These are phyloP conservation scores for Myotis myotis DNA, from an alignment of 2,797 vertebrate genomes.

Conservation along the genomic window DNA sequence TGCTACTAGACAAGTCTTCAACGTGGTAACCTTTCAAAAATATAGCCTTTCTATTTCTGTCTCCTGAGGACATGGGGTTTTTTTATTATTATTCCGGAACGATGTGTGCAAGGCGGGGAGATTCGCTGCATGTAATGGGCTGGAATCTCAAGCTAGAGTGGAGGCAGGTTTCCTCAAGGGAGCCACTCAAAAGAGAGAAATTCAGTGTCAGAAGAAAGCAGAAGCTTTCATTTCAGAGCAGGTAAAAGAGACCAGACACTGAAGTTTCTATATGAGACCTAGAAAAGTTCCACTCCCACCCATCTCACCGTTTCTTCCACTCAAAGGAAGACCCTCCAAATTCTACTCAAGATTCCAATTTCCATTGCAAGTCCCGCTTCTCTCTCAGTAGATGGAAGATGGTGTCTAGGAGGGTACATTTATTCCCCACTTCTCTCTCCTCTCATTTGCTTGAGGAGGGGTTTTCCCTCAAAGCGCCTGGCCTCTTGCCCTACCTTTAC, in stretches of 20 bases:
- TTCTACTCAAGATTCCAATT: not conserved
- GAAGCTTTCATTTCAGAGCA: slow-evolving; percentile 5
- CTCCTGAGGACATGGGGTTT: not conserved
- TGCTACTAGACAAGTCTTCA: slow-evolving; percentile 44
- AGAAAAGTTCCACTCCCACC: not conserved
- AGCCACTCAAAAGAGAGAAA: slow-evolving; percentile 3
- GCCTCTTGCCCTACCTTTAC: not conserved
- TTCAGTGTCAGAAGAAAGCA: not conserved
- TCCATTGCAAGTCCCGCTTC: not conserved
- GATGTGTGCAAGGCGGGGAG: not conserved
- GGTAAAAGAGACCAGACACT: not conserved
- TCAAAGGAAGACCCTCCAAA: not conserved
- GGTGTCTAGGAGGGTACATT: not conserved
- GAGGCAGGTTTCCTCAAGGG: not conserved
- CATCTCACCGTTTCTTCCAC: not conserved
- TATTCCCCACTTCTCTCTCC: not conserved
- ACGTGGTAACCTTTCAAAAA: slow-evolving; percentile 31
- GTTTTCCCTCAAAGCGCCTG: not conserved
- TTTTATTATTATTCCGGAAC: not conserved
- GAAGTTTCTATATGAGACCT: not conserved
- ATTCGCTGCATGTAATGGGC: not conserved
- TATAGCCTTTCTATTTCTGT: slow-evolving; percentile 39
- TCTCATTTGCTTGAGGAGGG: not conserved
- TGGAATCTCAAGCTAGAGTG: not conserved
- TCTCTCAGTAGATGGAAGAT: not conserved